These are phyloP conservation scores for Gasterosteus nipponicus DNA, from an alignment of 2,113 vertebrate species.

Conservation along the genomic window DNA sequence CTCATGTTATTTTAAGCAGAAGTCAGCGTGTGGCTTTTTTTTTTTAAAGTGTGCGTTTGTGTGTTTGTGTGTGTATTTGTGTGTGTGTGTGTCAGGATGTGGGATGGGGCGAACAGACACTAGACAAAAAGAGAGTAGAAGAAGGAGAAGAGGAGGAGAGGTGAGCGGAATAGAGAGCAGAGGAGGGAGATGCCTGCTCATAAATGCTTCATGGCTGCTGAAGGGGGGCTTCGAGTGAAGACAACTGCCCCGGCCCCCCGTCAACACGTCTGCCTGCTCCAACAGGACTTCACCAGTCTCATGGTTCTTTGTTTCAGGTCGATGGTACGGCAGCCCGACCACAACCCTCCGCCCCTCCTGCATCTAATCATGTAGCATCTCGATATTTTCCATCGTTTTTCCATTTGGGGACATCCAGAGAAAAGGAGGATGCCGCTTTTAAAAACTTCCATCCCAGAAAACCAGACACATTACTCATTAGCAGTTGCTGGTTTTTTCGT, in stretches of 20 bases:
- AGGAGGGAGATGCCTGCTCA: slow-evolving; percentile 60
- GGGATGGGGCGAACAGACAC: slow-evolving; percentile 8
- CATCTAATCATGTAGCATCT: too few relatives aligned
- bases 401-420: too few relatives aligned
- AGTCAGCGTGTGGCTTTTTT: slow-evolving; percentile 6
- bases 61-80: slow-evolving; percentile 31
- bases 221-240: slow-evolving; percentile 59
- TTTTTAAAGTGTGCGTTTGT: slow-evolving; percentile 14
- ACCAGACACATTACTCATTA: too few relatives aligned
- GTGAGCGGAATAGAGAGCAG: slow-evolving; percentile 69
- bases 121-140: neutral
- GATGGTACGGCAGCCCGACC: neutral
- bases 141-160: slow-evolving; percentile 22
- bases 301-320: neutral
- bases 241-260: slow-evolving; percentile 3
- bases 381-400: too few relatives aligned
- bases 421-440: too few relatives aligned
- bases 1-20: slow-evolving; percentile 28
- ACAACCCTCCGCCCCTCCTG: neutral
- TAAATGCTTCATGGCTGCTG: slow-evolving; percentile 73
- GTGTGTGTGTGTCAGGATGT: slow-evolving; percentile 13
- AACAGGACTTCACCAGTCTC: neutral
- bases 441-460: too few relatives aligned
- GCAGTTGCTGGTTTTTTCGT: too few relatives aligned
- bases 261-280: slow-evolving; percentile 52